A percentile compares a stretch with the other conserved stretches of the same genome.
Conservation (phyloP, 2,113 vertebrate species). For the Cottus gobio region DNA sequence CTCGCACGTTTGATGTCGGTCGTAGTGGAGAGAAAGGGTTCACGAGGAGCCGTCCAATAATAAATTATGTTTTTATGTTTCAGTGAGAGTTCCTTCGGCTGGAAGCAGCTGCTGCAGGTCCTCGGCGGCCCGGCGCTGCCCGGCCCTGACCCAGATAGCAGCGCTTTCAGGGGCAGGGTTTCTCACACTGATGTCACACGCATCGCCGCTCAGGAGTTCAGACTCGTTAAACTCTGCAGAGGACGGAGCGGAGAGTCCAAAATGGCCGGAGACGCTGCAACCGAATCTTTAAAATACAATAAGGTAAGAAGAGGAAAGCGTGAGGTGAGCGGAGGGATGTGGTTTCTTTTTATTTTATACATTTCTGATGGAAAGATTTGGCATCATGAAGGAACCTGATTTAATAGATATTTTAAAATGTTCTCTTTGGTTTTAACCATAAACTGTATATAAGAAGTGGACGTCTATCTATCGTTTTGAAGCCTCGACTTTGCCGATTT, state of each 20-base stretch:
- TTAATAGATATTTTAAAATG: neutral
- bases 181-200: neutral
- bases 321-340: neutral
- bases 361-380: neutral
- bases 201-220: slow-evolving; percentile 19
- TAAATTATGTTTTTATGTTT: slow-evolving; percentile 18
- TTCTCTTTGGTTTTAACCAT: neutral
- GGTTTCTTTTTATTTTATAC: neutral
- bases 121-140: slow-evolving; percentile 22
- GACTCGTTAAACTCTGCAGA: slow-evolving; percentile 6
- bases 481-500: no score
- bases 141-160: slow-evolving; percentile 32
- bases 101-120: slow-evolving; percentile 41
- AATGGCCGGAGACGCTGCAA: neutral
- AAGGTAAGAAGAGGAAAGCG: neutral
- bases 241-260: neutral
- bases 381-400: neutral
- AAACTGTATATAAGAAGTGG: no score
- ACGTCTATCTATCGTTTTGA: no score
- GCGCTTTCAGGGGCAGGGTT: neutral
- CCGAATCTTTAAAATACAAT: neutral
- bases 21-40: neutral
- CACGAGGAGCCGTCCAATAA: neutral
- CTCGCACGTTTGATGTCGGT: no score
- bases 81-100: slow-evolving; percentile 1